Evolutionary conservation across 1,140 invertebrate species (phyloP), one percentile per base, ranked within the genome.

Genomic region (Lysiphlebus fabarum): DNA sequence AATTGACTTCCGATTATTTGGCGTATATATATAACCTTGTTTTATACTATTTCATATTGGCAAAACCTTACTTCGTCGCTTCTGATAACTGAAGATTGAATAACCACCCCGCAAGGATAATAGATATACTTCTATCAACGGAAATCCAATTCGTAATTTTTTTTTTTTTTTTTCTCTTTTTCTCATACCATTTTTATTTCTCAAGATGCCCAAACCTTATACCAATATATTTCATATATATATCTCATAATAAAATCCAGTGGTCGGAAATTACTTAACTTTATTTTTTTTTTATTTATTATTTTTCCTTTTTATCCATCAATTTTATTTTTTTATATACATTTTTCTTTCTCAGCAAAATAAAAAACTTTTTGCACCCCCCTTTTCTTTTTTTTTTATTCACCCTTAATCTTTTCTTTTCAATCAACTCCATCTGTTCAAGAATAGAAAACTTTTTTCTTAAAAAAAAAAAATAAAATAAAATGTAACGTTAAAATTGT

Each of bases 361-460:
- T n/a, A n/a, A n/a, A 7, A 34, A 42, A n/a, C 36, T 14, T 40
- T 17, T 36, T 11, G 17, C 14, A 36, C 38, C 45, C 12, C 50
- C 26, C 12, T 56, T 36, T 17, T 11, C n/a, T 57, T 50, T 62
- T 38, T 48, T 61, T 17, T 41, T 45, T 42, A 53, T 50, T 50
- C 38, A 38, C 11, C 56, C 56, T 62, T 56, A 45, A 36, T 58
- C 56, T 68, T 65, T 62, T 53, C 61, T 63, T 69, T 67, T 66
- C 61, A 53, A 53, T 53, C 50, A 53, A 53, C 17, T 41, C 50
- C 50, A 53, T 53, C 50, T 53, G 50, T 53, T 53, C 17, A 26
- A 26, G 17, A 26, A 26, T 26, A 26, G 17, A 26, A 26, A 26
- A 26, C 17, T 26, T 26, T 26, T 26, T 26, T 26, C 1, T 26